Base-by-base conservation (phyloP, 2,888 invertebrate species). In the Dynastes hyllus region DNA sequence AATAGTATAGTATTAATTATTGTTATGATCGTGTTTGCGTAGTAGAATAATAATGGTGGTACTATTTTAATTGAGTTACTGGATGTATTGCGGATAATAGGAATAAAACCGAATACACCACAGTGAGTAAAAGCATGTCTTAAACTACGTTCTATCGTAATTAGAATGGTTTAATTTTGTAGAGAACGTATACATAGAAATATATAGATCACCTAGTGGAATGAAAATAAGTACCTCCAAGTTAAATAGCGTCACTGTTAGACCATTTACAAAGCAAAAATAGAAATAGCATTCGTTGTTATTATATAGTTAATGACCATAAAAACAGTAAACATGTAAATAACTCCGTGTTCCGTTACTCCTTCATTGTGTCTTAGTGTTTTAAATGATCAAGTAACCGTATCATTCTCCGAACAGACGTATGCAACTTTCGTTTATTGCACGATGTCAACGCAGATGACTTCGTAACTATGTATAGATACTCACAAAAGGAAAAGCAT, bases 281-380 rank as follows among this genome's bases (percentile, higher is more conserved):
- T 63, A 75, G 58, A 55, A 55, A 55, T 40, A 61, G 13, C 61
- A 45, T 61, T 40, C 58, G 58, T 73, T 73, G 61, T 73, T 71
- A 73, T 55, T 71, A 71, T 50, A 71, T 71, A 29, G 55, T 37
- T 58, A 61, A 75, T 61, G 50, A 61, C 61, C 45, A 75, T 40
- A 61, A 63, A 58, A 61, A 75, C 73, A 45, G 61, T 75, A 75
- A 75, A 61, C 61, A 45, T 27, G 63, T 75, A 75, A 75, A 73
- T 53, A 70, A 71, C 16, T 32, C 32, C 51, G 32, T n/a, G 50
- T 29, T 37, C 78, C 70, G 78, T 73, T 78, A 73, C 29, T 73
- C 55, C 78, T 78, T 73, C 65, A 78, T 73, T 73, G 78, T 78
- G 58, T 29, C 66, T 73, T 78, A 65, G 66, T 71, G 73, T 73